A percentile compares a stretch with the other conserved stretches of the same genome.
Evolutionary conservation across 2,888 invertebrate species (phyloP).

Genomic region (Panzeria rudis): DNA sequence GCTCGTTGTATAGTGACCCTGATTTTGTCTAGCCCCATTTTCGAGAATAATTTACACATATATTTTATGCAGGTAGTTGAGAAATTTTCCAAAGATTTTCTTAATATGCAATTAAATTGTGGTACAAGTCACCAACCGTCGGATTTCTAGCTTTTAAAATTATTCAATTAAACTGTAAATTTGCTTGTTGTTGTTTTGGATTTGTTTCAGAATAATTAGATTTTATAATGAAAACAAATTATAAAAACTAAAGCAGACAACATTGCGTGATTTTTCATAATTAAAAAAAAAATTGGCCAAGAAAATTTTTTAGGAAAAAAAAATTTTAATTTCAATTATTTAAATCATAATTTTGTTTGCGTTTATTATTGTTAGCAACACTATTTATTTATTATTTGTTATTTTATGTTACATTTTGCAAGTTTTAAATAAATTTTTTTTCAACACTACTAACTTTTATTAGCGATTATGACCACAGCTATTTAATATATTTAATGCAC

Average conservation of each 20-base stretch:
- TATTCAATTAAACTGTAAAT: neutral
- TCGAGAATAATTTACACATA: no score
- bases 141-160: neutral
- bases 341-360: neutral
- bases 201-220: neutral
- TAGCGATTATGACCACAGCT: neutral
- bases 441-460: neutral
- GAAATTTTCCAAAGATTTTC: no score
- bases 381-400: neutral
- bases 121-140: neutral
- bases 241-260: neutral
- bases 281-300: conserved; percentile 19
- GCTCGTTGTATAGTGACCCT: no score
- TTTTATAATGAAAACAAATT: conserved; percentile 3
- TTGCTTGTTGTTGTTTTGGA: neutral
- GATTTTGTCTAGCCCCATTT: no score
- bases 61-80: no score
- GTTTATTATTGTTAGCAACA: neutral
- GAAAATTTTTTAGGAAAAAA: neutral
- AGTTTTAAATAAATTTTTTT: neutral
- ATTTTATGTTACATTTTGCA: neutral
- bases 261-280: conserved; percentile 29
- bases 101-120: neutral
- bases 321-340: neutral
- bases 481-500: neutral